phyloP scores from a whole-genome alignment of 2,797 vertebrate species.

The Gobio occitaniae region DNA sequence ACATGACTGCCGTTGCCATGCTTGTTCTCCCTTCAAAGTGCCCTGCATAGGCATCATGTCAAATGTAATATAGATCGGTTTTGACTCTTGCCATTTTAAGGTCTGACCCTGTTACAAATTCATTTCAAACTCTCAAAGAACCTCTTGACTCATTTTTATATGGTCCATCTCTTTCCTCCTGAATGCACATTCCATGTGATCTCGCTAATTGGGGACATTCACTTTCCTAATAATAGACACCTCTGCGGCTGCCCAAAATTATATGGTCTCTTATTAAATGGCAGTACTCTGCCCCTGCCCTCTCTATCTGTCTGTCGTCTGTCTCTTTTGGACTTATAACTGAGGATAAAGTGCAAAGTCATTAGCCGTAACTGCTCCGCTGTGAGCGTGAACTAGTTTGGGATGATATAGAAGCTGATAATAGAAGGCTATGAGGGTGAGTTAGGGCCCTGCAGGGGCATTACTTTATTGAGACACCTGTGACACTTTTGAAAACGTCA shows the following conservation, averaged over 20 bases:
- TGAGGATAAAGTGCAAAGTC: slow-evolving; percentile 48
- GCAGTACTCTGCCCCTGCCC: slow-evolving; percentile 11
- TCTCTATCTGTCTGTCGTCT: not conserved
- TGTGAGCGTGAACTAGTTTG: slow-evolving; percentile 44
- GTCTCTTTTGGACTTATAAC: slow-evolving; percentile 12
- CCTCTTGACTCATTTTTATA: slow-evolving; percentile 52
- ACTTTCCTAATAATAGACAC: slow-evolving; percentile 68
- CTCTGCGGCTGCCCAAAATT: slow-evolving; percentile 46
- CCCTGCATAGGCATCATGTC: not conserved
- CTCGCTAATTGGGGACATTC: slow-evolving; percentile 71
- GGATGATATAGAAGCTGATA: slow-evolving; percentile 30
- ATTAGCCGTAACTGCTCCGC: slow-evolving; percentile 31
- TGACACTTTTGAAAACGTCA: slow-evolving; percentile 10
- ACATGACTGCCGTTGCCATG: not conserved
- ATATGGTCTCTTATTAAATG: slow-evolving; percentile 40
- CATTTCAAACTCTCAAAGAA: not conserved
- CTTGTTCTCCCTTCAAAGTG: not conserved
- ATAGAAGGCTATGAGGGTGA: slow-evolving; percentile 1
- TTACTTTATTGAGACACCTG: slow-evolving; percentile 5
- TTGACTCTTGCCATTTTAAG: not conserved
- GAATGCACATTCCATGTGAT: slow-evolving; percentile 55
- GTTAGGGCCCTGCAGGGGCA: not conserved
- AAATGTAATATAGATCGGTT: not conserved
- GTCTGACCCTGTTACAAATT: not conserved
- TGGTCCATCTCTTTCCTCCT: slow-evolving; percentile 43